Percentiles rank a stretch among this genome's conserved stretches.
Evolutionary conservation across 1,140 invertebrate genomes (phyloP).

Genomic region (Oedothorax gibbosus): DNA sequence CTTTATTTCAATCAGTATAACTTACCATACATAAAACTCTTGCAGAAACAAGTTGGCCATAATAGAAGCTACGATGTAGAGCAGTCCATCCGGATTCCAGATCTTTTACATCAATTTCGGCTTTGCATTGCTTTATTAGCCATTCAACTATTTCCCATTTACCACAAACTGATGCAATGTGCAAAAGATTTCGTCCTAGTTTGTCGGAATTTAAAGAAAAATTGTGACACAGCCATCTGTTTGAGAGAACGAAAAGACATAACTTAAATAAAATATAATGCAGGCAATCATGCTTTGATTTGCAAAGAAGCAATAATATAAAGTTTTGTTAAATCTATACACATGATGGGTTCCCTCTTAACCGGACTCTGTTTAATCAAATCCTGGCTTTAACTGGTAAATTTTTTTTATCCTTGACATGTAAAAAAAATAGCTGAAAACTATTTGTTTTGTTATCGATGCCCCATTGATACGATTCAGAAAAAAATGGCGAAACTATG

Average conservation of each 20-base stretch:
- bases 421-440: not conserved
- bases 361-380: not conserved
- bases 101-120: conserved; percentile 76
- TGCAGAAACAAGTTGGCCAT: conserved; percentile 78
- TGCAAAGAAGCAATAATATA: not conserved
- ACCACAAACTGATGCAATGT: conserved; percentile 78
- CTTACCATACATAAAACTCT: conserved; percentile 75
- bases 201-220: conserved; percentile 66
- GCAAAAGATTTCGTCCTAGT: conserved; percentile 76
- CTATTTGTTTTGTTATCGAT: too few relatives aligned
- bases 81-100: conserved; percentile 81
- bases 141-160: conserved; percentile 75
- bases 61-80: conserved; percentile 80
- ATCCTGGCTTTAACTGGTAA: not conserved
- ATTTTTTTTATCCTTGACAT: not conserved
- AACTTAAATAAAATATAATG: not conserved
- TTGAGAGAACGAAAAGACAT: not conserved
- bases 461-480: too few relatives aligned
- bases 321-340: not conserved
- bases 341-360: not conserved
- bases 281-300: not conserved
- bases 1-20: conserved; percentile 5
- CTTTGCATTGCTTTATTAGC: conserved; percentile 74
- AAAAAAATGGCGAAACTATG: too few relatives aligned
- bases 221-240: conserved; percentile 60